Base-by-base conservation (phyloP, 2,888 invertebrate species). In the Congeria kusceri region DNA sequence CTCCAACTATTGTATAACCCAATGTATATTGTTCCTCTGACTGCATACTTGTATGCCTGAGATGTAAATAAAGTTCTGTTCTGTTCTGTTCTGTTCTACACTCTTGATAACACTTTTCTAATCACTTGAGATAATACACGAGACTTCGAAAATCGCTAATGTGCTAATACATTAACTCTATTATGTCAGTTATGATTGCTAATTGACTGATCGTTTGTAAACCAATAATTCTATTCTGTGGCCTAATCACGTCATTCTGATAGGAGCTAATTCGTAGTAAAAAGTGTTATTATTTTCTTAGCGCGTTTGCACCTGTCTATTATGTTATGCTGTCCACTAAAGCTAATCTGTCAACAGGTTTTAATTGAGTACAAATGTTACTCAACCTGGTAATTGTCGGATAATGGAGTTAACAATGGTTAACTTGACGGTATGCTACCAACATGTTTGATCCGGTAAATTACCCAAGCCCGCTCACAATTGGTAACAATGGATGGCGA, bases 401-500 rank as follows among this genome's bases (percentile, higher is more conserved):
- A 44, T 58, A 72, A 72, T 72, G 28, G 58, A 7, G 18, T 53
- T 57, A 53, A 72, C 73, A 72, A 76, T 62, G 49, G 65, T 1
- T 49, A 56, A 32, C 20, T 63, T 65, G 65, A 66, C 65, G 62
- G 44, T 39, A 63, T 46, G 62, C 69, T 63, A 71, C 62, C 62
- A 77, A 59, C 79, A 71, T 46, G 83, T 83, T 71, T 53, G 58
- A 65, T 80, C 80, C n/a, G 71, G 77, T 67, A 74, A 83, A 77
- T 83, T 66, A 78, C 73, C 78, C 83, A 77, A 83, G 77, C 77
- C 69, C 56, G 25, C 47, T 25, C 23, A 57, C 79, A 79, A 80
- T 79, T 72, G 56, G 71, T 47, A 66, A 59, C 27, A 58, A 62
- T 70, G 74, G 46, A 9, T 56, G 64, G 70, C 74, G 74, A 71